Evolutionary conservation across 2,113 vertebrate genomes (phyloP), one percentile per base, ranked within the genome.

Genomic region (Neopipo cinnamomea): DNA sequence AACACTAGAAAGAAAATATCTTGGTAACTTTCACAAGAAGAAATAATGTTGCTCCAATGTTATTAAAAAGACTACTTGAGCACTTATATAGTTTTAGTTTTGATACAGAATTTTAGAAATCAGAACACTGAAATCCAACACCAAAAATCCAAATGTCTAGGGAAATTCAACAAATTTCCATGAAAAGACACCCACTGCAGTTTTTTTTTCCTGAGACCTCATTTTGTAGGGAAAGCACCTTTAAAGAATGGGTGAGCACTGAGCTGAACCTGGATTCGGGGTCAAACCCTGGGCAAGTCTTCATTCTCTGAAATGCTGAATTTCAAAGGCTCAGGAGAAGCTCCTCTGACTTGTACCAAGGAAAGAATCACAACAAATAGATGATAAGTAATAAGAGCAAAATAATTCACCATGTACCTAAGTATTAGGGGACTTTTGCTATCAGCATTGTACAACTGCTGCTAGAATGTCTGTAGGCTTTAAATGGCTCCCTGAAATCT

Each of bases 191-290:
- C 5, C 11, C 52, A 17, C 2, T 41, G 12, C 6, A 56, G 8
- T 41, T 1, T 23, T 46, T 75, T 72, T 35, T 10, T 20, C 30
- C 53, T 17, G 8, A 68, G n/a, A 31, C 17, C 14, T 84, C 25
- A 7, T 65, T 80, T 65, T 76, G 19, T 39, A n/a, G 37, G 27
- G 49, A 80, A 44, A 76, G 41, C 33, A 83, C 9, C 27, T 79
- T 52, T 59, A 23, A 88, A 88, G 21, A 19, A 68, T 0, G 1
- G 18, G 5, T 0, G 0, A 78, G 30, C 30, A 47, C 52, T 11
- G 33, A 74, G 39, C 14, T 56, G 58, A 68, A 72, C 9, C 18
- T 55, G 30, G 66, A 2, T 33, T 79, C 53, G 46, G 17, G 22
- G 28, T 91, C 56, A 79, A 67, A 72, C 14, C 14, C 44, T 12